Evolutionary conservation across 2,797 vertebrate species (phyloP), one percentile per base, ranked within the genome.

Genomic region (Dicrostonyx torquatus): DNA sequence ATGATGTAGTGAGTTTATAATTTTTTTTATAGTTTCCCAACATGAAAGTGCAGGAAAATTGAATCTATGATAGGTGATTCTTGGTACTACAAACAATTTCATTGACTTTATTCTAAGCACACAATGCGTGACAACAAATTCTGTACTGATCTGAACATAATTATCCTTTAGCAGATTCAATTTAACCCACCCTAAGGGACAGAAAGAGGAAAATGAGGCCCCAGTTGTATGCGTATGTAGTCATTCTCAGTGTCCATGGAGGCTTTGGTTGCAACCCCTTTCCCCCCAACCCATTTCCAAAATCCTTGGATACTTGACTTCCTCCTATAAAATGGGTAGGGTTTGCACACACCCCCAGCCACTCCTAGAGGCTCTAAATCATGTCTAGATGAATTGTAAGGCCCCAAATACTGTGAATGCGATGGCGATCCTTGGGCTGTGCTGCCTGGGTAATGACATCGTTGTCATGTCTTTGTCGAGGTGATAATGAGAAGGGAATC

Each of bases 151-250:
- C 48, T 91, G 64, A 90, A 85, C 34, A 68, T 15, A 83, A 55
- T 26, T 87, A 22, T 14, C 50, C 40, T 73, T 84, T 89, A 72
- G 43, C 31, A 22, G 85, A 93, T 78, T 50, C 22, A 50, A 48
- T 29, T 58, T 73, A 73, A 73, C 45, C 26, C 18, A 43, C 9
- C 62, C 4, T 68, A 58, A 80, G 14, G 18, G 50, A 64, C 80
- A 92, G 66, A 96, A 87, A 78, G 40, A 85, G 73, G 18, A 91
- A 80, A 68, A 45, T 5, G 72, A 64, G 55, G 20, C 82, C 20
- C 6, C 70, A 48, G 48, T 40, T 68, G 89, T 87, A 40, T 4
- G 82, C 17, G 58, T 20, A 34, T 3, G 10, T 22, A 29, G 5
- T 20, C 68, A 55, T 45, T 60, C n/a, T 66, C 37, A 4, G 6